A percentile compares a stretch with the other conserved stretches of the same genome.
These are phyloP conservation scores for Conus canariensis DNA, from an alignment of 2,888 invertebrate genomes.

Conservation along the genomic window DNA sequence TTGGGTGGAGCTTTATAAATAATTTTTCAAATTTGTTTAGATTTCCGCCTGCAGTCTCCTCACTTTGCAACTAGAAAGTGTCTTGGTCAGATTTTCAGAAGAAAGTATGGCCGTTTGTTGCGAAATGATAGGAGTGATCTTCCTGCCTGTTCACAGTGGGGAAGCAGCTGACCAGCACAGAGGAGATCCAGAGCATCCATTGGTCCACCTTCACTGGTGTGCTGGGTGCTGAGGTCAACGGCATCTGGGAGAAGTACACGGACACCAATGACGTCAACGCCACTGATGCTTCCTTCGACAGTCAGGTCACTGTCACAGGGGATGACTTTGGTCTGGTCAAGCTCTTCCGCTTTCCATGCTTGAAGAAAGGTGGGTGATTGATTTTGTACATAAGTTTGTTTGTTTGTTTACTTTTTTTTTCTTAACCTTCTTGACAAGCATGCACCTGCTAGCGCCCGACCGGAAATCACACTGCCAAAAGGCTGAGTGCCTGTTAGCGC, in stretches of 20 bases:
- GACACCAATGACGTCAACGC: constrained; percentile 79
- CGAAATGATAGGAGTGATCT: no score
- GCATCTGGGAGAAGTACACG: constrained; percentile 79
- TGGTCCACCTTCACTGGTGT: constrained; percentile 78
- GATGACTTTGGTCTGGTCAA: constrained; percentile 79
- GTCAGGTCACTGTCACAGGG: constrained; percentile 75
- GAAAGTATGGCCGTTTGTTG: no score
- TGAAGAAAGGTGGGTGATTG: constrained; percentile 74
- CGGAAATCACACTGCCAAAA: no score
- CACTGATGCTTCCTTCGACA: constrained; percentile 74
- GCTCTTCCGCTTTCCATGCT: constrained; percentile 77
- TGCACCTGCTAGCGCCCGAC: no score
- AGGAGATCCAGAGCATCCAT: constrained; percentile 74
- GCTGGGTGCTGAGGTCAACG: constrained; percentile 77
- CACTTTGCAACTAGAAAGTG: no score
- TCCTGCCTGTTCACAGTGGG: constrained; percentile 63
- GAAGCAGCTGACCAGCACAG: constrained; percentile 75
- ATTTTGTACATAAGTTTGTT: neutral
- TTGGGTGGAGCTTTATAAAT: no score
- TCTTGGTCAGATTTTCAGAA: no score
- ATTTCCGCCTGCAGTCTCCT: no score
- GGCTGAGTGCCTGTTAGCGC: no score
- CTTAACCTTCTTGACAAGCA: no score
- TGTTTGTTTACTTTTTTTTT: neutral
- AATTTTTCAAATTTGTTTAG: no score